Percentiles rank a stretch among this genome's conserved stretches.
Conservation (phyloP, 2,888 invertebrate species). For the Halictus ligatus region DNA sequence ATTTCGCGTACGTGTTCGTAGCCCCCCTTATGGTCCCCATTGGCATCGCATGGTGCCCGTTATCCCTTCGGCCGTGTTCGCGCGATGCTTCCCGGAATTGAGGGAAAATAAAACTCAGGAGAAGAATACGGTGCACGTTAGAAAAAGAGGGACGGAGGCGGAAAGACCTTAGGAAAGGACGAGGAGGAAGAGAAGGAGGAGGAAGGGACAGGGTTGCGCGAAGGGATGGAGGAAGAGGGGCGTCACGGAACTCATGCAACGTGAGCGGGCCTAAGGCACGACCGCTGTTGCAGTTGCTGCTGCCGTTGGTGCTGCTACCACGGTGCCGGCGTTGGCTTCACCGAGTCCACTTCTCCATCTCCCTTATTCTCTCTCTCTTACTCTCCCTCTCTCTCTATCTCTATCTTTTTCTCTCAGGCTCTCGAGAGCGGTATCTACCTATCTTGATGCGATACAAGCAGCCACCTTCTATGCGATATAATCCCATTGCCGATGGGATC, state of each 20-base stretch:
- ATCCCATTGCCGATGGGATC: slow-evolving; percentile 83
- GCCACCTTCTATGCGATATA: slow-evolving; percentile 80
- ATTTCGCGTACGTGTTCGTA: not conserved
- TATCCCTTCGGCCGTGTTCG: slow-evolving; percentile 63
- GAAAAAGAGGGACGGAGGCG: slow-evolving; percentile 43
- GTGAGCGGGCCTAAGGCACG: slow-evolving; percentile 80
- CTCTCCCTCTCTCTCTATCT: not conserved
- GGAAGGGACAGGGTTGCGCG: slow-evolving; percentile 56
- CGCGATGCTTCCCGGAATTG: slow-evolving; percentile 77
- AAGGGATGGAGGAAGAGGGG: slow-evolving; percentile 66
- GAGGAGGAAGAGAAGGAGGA: not conserved
- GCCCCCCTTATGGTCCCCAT: slow-evolving; percentile 34
- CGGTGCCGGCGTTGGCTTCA: slow-evolving; percentile 2
- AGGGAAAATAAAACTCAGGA: slow-evolving; percentile 75
- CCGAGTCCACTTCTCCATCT: not conserved
- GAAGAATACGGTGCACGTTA: slow-evolving; percentile 65
- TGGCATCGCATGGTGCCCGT: slow-evolving; percentile 56
- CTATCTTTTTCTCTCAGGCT: slow-evolving; percentile 15
- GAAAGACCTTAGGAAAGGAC: slow-evolving; percentile 16
- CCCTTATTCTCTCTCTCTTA: not conserved
- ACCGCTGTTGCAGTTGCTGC: slow-evolving; percentile 72
- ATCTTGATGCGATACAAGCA: slow-evolving; percentile 80
- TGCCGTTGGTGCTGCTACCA: slow-evolving; percentile 41
- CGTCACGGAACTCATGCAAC: slow-evolving; percentile 83
- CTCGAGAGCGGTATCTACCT: slow-evolving; percentile 74